Base-by-base conservation (phyloP, 2,797 vertebrate genomes). In the Lophius americanus region DNA sequence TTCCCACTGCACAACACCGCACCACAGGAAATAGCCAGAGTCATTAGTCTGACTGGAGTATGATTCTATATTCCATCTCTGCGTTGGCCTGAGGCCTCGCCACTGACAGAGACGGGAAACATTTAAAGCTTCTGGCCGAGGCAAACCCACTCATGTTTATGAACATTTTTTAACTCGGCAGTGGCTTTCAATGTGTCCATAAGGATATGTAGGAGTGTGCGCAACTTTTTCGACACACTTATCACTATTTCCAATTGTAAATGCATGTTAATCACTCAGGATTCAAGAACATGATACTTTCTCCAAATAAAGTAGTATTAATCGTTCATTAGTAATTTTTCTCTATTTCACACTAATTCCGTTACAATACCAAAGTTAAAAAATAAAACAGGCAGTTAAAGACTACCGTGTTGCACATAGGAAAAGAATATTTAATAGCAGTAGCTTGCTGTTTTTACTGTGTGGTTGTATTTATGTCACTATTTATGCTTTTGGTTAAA, bases 101-200 rank as follows among this genome's bases (percentile, higher is more conserved):
- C 47, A 57, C 65, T 68, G 79, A 81, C 77, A 79, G 48, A 70
- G 76, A 79, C 2, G 60, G 70, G 77, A 82, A 84, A 81, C 77
- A 81, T 75, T 76, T 48, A 78, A 75, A 78, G 58, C 70, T 64
- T 81, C 48, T 32, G 71, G 88, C 89, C 84, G 85, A 91, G 76
- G 75, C 85, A 89, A 89, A 90, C 79, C 86, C 90, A 85, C 85
- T 68, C 81, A 80, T 50, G 87, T 90, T 92, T 90, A 88, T 90
- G 88, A 84, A 87, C 78, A 78, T 83, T 89, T 87, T 87, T 85
- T 82, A 73, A 81, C 75, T 86, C 4, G 2, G 67, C 51, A 42
- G 70, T 69, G 79, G 76, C 79, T 88, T 89, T 90, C 77, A 78
- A 80, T 78, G n/a, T 48, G 66, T 74, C 73, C 73, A 61, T 39